Conservation (phyloP, 2,888 invertebrate genomes). For the Mechanitis messenoides region DNA sequence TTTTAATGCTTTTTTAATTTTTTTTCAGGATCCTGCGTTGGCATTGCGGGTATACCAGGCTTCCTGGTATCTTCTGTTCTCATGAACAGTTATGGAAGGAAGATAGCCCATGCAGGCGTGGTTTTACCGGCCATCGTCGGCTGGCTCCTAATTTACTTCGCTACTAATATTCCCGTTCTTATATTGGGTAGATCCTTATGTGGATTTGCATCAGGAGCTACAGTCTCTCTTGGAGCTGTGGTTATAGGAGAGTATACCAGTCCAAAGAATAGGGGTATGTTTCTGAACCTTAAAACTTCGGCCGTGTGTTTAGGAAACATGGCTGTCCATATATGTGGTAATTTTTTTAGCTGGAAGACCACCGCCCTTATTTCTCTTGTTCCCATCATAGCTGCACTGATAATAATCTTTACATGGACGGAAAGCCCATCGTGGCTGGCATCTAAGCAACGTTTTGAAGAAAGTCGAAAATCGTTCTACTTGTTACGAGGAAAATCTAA, state of each 20-base stretch:
- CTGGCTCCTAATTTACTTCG: slow-evolving; percentile 44
- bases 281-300: slow-evolving; percentile 50
- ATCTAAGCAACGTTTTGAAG: slow-evolving; percentile 59
- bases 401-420: slow-evolving; percentile 62
- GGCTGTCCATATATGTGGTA: slow-evolving; percentile 40
- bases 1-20: slow-evolving; percentile 5
- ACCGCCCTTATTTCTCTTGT: slow-evolving; percentile 39
- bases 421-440: slow-evolving; percentile 80
- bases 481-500: slow-evolving; percentile 64
- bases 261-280: slow-evolving; percentile 51
- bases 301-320: slow-evolving; percentile 45
- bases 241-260: slow-evolving; percentile 53
- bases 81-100: slow-evolving; percentile 47
- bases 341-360: slow-evolving; percentile 43
- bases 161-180: slow-evolving; percentile 36
- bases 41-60: slow-evolving; percentile 41
- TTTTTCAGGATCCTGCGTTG: slow-evolving; percentile 45
- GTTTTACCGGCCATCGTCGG: slow-evolving; percentile 45
- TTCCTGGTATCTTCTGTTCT: slow-evolving; percentile 41
- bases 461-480: slow-evolving; percentile 67
- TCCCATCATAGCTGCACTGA: slow-evolving; percentile 38
- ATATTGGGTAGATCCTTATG: slow-evolving; percentile 42
- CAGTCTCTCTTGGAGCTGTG: slow-evolving; percentile 44
- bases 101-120: slow-evolving; percentile 37
- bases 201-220: slow-evolving; percentile 43